Evolutionary conservation across 64 coral and sea anemone genomes (phyloP).

Genomic region (Pocillopora damicornis): DNA sequence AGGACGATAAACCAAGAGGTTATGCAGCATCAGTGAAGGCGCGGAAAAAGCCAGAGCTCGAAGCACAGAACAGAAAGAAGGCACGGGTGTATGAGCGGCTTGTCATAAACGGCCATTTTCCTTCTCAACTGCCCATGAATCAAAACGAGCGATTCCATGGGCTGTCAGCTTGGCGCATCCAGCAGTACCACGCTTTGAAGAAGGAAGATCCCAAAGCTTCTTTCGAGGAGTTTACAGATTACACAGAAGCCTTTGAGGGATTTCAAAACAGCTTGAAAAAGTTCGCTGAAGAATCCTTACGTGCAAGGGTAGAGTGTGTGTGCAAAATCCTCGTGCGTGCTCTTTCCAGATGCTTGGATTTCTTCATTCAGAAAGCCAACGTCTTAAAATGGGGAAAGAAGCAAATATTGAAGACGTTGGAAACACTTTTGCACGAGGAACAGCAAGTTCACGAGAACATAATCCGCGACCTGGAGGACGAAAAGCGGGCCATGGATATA

Average conservation of each 20-base stretch:
- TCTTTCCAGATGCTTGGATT: conserved; percentile 45
- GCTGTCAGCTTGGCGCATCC: conserved; percentile 52
- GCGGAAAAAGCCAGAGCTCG: background rate
- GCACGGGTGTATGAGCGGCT: conserved; percentile 43
- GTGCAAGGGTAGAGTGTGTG: conserved; percentile 11
- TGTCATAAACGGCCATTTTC: conserved; percentile 31
- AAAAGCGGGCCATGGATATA: conserved; percentile 3
- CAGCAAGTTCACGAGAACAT: conserved; percentile 36
- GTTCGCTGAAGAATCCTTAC: conserved; percentile 41
- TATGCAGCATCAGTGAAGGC: too few relatives aligned
- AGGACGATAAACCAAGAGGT: conserved; percentile 33
- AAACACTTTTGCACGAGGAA: conserved; percentile 17
- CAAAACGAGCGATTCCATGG: conserved; percentile 47
- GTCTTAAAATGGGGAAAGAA: conserved; percentile 21
- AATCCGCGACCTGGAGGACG: conserved; percentile 2
- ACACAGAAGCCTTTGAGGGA: conserved; percentile 49
- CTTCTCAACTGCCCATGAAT: conserved; percentile 1
- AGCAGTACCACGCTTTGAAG: conserved; percentile 19
- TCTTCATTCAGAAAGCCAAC: conserved; percentile 69
- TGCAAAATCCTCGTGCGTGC: conserved; percentile 29
- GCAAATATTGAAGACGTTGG: conserved; percentile 17
- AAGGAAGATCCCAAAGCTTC: conserved; percentile 29
- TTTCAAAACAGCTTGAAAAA: conserved; percentile 39
- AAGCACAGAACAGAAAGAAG: conserved; percentile 51
- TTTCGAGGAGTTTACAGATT: background rate